Percentiles rank a stretch among this genome's conserved stretches.
Evolutionary conservation across 2,113 vertebrate genomes (phyloP).

Genomic region (Caranx melampygus): DNA sequence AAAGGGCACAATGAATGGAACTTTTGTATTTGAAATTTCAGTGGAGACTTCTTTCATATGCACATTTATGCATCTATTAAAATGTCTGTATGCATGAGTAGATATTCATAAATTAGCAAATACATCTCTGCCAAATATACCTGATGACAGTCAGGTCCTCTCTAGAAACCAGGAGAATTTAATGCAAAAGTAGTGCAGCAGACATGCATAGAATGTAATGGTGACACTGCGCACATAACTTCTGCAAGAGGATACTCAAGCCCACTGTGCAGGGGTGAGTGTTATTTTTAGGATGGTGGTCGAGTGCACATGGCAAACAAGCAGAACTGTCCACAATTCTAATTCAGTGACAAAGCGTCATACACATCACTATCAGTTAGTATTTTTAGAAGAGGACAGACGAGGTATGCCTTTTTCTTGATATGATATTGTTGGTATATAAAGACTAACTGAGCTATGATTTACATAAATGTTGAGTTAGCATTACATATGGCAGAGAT

Average conservation of each 20-base stretch:
- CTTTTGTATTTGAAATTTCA: not conserved
- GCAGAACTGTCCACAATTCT: conserved; percentile 42
- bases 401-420: not conserved
- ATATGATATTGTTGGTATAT: not conserved
- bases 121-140: not conserved
- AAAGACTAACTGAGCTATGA: not conserved
- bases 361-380: conserved; percentile 3
- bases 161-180: not conserved
- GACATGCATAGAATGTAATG: conserved; percentile 44
- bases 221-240: conserved; percentile 50
- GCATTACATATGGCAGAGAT: conserved; percentile 5
- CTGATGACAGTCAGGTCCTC: conserved; percentile 2
- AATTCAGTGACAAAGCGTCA: conserved; percentile 44
- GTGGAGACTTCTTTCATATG: not conserved
- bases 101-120: not conserved
- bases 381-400: conserved; percentile 20
- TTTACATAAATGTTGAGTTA: not conserved
- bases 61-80: not conserved
- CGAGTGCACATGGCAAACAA: conserved; percentile 44
- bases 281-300: conserved; percentile 75
- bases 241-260: conserved; percentile 72
- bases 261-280: conserved; percentile 47
- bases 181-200: conserved; percentile 17
- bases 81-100: not conserved
- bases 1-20: not conserved